Percentiles rank a stretch among this genome's conserved stretches.
phyloP scores from a whole-genome alignment of 2,797 vertebrate genomes.

The Onychomys leucogaster region DNA sequence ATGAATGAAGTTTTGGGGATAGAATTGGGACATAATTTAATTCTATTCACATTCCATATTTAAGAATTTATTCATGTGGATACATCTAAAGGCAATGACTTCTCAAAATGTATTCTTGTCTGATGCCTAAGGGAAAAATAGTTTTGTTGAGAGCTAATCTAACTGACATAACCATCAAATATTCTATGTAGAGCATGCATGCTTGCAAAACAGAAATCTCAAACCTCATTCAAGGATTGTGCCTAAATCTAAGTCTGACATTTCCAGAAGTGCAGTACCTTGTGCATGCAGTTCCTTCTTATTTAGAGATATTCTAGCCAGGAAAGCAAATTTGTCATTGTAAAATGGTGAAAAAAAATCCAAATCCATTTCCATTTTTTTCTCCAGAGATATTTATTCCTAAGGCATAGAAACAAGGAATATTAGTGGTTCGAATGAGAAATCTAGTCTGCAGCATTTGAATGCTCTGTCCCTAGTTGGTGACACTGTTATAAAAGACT shows the following conservation, averaged over 20 bases:
- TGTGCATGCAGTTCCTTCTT: not conserved
- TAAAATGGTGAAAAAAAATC: not conserved
- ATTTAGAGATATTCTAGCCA: not conserved
- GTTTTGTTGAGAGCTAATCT: not conserved
- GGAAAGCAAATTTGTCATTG: not conserved
- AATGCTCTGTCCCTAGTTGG: not conserved
- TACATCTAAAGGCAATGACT: not conserved
- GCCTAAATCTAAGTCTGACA: not conserved
- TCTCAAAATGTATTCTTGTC: conserved; percentile 42
- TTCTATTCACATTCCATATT: conserved; percentile 1
- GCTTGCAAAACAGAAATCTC: not conserved
- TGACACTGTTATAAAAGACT: not conserved
- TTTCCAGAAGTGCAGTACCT: not conserved
- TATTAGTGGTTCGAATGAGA: not conserved
- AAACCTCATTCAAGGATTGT: not conserved
- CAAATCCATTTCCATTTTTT: not conserved
- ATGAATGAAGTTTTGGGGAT: not conserved
- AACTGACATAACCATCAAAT: not conserved
- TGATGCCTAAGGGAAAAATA: not conserved
- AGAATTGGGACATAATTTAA: not conserved
- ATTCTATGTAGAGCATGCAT: not conserved
- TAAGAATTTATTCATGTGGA: conserved; percentile 5
- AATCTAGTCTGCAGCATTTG: not conserved
- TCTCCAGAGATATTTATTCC: not conserved
- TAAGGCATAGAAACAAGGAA: not conserved